Percentiles rank a stretch among this genome's conserved stretches.
phyloP scores from a whole-genome alignment of 1,140 invertebrate genomes.

The Papilio aristodemus region DNA sequence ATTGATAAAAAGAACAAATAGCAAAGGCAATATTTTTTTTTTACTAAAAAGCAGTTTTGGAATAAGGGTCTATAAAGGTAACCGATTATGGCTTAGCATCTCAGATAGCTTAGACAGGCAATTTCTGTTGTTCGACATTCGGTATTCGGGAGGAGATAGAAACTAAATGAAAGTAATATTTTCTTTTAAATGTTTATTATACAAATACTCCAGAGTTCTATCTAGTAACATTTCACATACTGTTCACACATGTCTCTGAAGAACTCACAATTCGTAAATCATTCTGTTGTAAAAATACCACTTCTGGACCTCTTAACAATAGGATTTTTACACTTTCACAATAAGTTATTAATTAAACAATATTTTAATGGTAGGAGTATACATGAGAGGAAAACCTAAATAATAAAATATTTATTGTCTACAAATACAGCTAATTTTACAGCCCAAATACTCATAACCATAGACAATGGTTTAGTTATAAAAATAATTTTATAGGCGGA shows the following conservation, averaged over 20 bases:
- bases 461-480: constrained; percentile 41
- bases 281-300: constrained; percentile 35
- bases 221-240: constrained; percentile 47
- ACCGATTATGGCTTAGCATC: background rate
- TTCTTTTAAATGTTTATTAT: constrained; percentile 61
- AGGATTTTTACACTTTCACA: constrained; percentile 20
- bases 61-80: too few relatives aligned
- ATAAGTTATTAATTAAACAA: constrained; percentile 29
- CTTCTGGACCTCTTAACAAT: constrained; percentile 26
- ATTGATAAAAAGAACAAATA: constrained; percentile 41
- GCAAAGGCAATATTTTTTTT: too few relatives aligned
- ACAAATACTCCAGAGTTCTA: constrained; percentile 57
- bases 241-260: constrained; percentile 39
- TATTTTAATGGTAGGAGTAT: constrained; percentile 26
- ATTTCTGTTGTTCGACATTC: too few relatives aligned
- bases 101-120: too few relatives aligned
- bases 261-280: constrained; percentile 31
- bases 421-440: constrained; percentile 50
- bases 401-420: constrained; percentile 54
- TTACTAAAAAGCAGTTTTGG: too few relatives aligned
- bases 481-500: constrained; percentile 62
- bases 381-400: constrained; percentile 32
- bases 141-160: too few relatives aligned
- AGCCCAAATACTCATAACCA: constrained; percentile 45
- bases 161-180: constrained; percentile 23